These are phyloP conservation scores for Rutilus rutilus DNA, from an alignment of 2,113 vertebrate species.

Conservation along the genomic window DNA sequence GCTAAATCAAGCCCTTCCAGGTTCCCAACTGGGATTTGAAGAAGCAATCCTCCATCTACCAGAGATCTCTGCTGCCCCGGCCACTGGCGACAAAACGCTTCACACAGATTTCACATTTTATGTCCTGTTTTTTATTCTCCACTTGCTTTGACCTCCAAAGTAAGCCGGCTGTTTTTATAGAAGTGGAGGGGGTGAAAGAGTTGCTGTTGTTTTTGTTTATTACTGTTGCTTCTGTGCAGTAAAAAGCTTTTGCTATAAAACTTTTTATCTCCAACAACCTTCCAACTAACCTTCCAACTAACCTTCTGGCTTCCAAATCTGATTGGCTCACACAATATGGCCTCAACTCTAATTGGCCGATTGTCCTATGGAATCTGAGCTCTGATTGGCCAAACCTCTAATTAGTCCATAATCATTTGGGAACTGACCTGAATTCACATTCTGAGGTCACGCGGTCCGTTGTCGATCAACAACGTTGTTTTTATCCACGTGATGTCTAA, in stretches of 20 bases:
- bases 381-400: not conserved
- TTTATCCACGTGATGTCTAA: not conserved
- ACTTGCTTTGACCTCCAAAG: constrained; percentile 31
- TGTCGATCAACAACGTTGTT: not conserved
- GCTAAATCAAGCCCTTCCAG: not conserved
- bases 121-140: constrained; percentile 22
- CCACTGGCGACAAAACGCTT: constrained; percentile 2
- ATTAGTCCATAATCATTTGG: not conserved
- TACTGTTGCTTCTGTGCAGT: constrained; percentile 10
- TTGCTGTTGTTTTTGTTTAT: constrained; percentile 31
- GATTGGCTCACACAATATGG: not conserved
- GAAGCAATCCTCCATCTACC: not conserved
- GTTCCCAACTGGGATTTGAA: constrained; percentile 15
- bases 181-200: constrained; percentile 16
- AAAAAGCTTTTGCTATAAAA: not conserved
- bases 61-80: not conserved
- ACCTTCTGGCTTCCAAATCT: constrained; percentile 10
- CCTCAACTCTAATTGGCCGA: not conserved
- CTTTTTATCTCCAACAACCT: not conserved
- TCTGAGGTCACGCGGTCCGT: not conserved
- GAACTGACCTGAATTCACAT: not conserved
- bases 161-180: constrained; percentile 11
- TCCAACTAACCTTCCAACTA: constrained; percentile 22
- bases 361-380: not conserved
- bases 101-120: constrained; percentile 16